Base-by-base conservation (phyloP, 2,797 vertebrate genomes). In the Pangasius macronema region DNA sequence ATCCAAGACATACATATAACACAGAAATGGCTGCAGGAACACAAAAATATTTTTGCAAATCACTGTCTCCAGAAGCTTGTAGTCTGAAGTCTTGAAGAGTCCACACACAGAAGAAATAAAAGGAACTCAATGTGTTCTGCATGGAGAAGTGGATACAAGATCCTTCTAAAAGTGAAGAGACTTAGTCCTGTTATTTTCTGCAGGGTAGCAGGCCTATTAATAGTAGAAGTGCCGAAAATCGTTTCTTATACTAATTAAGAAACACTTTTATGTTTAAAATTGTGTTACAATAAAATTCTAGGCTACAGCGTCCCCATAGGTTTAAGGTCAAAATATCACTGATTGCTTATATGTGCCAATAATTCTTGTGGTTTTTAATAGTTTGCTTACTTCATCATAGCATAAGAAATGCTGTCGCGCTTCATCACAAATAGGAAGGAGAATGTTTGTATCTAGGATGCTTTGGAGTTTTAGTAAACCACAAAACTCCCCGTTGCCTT, bases 401-500 rank as follows among this genome's bases (percentile, higher is more conserved):
- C 11, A n/a, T 81, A n/a, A 63, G 39, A 81, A 59, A 59, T 22
- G 42, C 61, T 82, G 42, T 82, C 18, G 8, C 6, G 22, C 27
- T 33, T 33, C n/a, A 42, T 51, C 46, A 51, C 33, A 53, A 16
- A 51, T 53, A 83, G 57, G 42, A 51, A 83, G n/a, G 49, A 33
- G 46, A 51, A 53, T 68, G 39, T 84, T 84, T 75, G 36, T 93
- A 85, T 85, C 59, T 81, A 86, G 85, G 92, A 90, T 89, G 87
- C 91, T 94, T 90, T 90, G 91, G 89, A 90, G 89, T 91, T 92
- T 93, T 89, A 87, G 82, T 94, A 95, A 94, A 95, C 93, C 92
- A 91, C 90, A 92, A 93, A 94, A 95, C 94, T 94, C 95, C 97
- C 97, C 95, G 96, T 97, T 97, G 96, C 97, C 97, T 98, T 99